Conservation (phyloP, 1,140 invertebrate genomes). For the Mizuhopecten yessoensis region DNA sequence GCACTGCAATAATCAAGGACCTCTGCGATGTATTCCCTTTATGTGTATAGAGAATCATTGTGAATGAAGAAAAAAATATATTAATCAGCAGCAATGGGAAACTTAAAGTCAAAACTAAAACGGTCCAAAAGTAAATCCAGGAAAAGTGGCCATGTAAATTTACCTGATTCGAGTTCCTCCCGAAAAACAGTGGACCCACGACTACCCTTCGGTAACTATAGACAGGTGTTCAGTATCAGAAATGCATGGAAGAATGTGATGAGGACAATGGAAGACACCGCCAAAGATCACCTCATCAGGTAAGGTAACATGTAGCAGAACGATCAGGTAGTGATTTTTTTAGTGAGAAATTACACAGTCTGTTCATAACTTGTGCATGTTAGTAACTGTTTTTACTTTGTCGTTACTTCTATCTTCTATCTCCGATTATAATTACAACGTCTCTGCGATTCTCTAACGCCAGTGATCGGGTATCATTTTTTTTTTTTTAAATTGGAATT, state of each 20-base stretch:
- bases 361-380: too few species aligned
- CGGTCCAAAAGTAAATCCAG: constrained; percentile 64
- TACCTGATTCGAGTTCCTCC: constrained; percentile 68
- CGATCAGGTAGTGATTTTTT: too few species aligned
- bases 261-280: constrained; percentile 69
- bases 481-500: too few species aligned
- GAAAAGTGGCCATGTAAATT: constrained; percentile 56
- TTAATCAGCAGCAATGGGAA: constrained; percentile 59
- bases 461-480: too few species aligned
- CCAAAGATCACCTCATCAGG: constrained; percentile 74
- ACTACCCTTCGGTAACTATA: constrained; percentile 72
- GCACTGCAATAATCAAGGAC: neutral
- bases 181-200: constrained; percentile 74
- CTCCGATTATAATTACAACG: too few species aligned
- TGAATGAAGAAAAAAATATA: neutral
- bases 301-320: constrained; percentile 55
- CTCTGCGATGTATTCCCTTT: neutral
- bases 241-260: constrained; percentile 77
- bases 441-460: too few species aligned
- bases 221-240: constrained; percentile 75
- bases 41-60: neutral
- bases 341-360: too few species aligned
- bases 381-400: too few species aligned
- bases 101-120: constrained; percentile 68
- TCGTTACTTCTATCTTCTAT: too few species aligned